These are phyloP conservation scores for Polypedilum vanderplanki DNA, from an alignment of 1,140 invertebrate genomes.

Conservation along the genomic window DNA sequence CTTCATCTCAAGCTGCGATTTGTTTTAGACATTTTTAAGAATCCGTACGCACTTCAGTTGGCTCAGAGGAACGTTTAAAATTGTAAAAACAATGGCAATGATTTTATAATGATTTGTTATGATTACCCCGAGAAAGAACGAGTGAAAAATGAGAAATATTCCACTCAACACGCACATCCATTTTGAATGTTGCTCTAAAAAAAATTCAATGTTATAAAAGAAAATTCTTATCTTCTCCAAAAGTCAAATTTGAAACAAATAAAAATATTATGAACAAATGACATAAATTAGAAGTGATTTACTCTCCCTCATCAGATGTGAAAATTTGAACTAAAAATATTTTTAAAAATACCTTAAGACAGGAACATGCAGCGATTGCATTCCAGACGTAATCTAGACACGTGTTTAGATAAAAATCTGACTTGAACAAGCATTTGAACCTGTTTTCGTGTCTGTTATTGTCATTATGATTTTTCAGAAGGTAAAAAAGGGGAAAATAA, in stretches of 20 bases:
- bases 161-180: too few relatives aligned
- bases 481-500: too few relatives aligned
- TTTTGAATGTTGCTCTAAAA: too few relatives aligned
- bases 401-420: not conserved
- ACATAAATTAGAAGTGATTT: slow-evolving; percentile 22
- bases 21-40: not conserved
- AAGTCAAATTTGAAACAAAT: slow-evolving; percentile 24
- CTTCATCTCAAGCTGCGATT: not conserved
- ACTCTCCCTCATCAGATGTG: not conserved
- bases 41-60: not conserved
- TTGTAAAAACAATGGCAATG: slow-evolving; percentile 18
- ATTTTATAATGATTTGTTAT: slow-evolving; percentile 20
- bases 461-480: too few relatives aligned
- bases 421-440: not conserved
- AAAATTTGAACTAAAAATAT: not conserved
- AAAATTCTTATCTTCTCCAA: not conserved
- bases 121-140: not conserved
- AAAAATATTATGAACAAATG: slow-evolving; percentile 23
- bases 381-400: slow-evolving; percentile 26
- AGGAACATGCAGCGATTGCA: too few relatives aligned
- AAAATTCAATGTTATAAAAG: too few relatives aligned
- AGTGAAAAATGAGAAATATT: not conserved
- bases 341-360: not conserved
- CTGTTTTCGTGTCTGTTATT: not conserved
- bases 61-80: not conserved